A percentile compares a stretch with the other conserved stretches of the same genome.
Conservation (phyloP, 2,888 invertebrate species). For the Papilio demoleus region DNA sequence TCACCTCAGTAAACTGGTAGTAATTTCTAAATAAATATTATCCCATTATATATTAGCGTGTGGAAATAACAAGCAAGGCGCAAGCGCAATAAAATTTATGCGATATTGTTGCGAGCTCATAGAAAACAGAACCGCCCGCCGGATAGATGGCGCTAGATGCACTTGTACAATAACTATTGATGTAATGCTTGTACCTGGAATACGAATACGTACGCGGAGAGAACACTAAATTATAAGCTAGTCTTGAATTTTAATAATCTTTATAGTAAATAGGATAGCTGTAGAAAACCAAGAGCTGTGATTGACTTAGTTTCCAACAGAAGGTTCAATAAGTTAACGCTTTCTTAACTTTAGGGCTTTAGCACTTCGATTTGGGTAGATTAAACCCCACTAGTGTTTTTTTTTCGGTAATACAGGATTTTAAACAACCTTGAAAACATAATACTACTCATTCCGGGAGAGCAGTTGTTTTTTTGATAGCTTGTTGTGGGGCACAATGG, state of each 20-base stretch:
- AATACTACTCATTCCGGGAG: too few relatives aligned
- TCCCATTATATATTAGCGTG: conserved; percentile 4
- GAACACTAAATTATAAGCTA: background rate
- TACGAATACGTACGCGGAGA: background rate
- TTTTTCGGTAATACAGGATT: too few relatives aligned
- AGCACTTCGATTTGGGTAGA: too few relatives aligned
- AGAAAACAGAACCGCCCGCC: background rate
- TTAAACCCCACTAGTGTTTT: background rate
- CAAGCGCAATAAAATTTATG: conserved; percentile 31
- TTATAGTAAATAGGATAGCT: background rate
- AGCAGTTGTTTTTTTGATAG: too few relatives aligned
- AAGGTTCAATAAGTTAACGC: too few relatives aligned
- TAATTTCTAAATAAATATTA: conserved; percentile 14
- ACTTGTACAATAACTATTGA: conserved; percentile 8
- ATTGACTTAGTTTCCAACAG: background rate
- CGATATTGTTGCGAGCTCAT: conserved; percentile 29
- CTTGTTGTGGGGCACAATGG: background rate
- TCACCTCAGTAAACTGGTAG: background rate
- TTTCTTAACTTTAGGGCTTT: too few relatives aligned
- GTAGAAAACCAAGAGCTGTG: background rate
- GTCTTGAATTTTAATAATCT: background rate
- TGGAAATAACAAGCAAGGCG: conserved; percentile 17
- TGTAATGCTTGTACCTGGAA: conserved; percentile 20
- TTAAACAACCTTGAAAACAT: too few relatives aligned
- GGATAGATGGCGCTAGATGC: conserved; percentile 19